Conservation (phyloP, 2,113 vertebrate genomes). For the human (Homo sapiens) region GRCh38 chr4:146315001-146315500, state of each 20-base stretch:
- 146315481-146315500: background rate
- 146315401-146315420: background rate
- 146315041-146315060: background rate
- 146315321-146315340: background rate
- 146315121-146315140: no score
- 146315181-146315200: background rate
- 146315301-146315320: background rate
- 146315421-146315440: background rate
- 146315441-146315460: background rate
- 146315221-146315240: background rate
- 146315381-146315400: background rate
- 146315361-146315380: background rate
- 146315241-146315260: background rate
- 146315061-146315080: background rate
- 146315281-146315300: background rate
- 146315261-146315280: background rate
- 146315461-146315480: background rate
- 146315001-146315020: background rate
- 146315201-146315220: background rate
- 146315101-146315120: no score
- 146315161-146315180: background rate
- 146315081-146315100: background rate
- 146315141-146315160: background rate
- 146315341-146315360: background rate
- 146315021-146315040: background rate